Evolutionary conservation across 2,888 invertebrate genomes (phyloP).

Genomic region (Cremastobaeus sp.): DNA sequence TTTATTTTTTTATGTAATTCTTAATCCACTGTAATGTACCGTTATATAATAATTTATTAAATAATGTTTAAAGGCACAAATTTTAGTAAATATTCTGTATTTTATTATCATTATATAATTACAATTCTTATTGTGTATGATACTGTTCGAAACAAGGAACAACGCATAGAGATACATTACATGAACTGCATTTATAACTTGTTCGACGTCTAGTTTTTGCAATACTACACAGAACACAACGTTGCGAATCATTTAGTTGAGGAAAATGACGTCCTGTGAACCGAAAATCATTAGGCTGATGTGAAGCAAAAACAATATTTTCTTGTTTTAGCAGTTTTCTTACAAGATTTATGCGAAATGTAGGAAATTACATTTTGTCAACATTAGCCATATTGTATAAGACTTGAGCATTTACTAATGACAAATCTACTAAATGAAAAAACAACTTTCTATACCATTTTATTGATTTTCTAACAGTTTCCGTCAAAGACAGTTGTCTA

Average conservation of each 20-base stretch:
- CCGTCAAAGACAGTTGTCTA: neutral
- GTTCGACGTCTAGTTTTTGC: neutral
- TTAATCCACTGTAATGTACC: too few relatives aligned
- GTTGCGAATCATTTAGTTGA: neutral
- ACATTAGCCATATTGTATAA: neutral
- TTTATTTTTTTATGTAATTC: too few relatives aligned
- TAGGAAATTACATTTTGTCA: neutral
- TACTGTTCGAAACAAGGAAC: neutral
- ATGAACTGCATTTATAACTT: neutral
- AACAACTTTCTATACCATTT: constrained; percentile 31
- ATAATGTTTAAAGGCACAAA: too few relatives aligned
- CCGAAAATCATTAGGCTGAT: too few relatives aligned
- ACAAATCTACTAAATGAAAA: constrained; percentile 17
- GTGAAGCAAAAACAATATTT: too few relatives aligned
- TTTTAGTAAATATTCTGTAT: too few relatives aligned
- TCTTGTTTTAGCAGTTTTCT: too few relatives aligned
- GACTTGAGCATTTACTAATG: neutral
- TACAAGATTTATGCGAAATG: neutral
- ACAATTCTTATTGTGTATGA: neutral
- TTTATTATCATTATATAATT: too few relatives aligned
- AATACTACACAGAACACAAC: neutral
- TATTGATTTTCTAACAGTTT: neutral
- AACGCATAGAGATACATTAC: neutral
- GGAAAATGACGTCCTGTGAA: neutral
- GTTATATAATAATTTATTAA: too few relatives aligned